Conservation (phyloP, 1,140 invertebrate genomes). For the Zaprionus ornatus region DNA sequence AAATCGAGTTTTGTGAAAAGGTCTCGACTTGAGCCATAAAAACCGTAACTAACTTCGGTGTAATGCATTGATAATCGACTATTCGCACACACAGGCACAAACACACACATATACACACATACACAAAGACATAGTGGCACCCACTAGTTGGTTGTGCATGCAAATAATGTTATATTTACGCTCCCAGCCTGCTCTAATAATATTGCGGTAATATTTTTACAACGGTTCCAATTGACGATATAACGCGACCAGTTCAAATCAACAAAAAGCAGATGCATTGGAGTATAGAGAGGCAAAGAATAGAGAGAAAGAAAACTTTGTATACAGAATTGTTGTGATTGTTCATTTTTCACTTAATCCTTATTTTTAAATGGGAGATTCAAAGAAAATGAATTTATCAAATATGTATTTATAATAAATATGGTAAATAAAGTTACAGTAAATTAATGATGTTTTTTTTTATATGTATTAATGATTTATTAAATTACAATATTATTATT, state of each 20-base stretch:
- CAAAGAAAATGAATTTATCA: too few species aligned
- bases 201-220: conserved; percentile 4
- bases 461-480: too few species aligned
- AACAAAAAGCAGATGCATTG: not conserved
- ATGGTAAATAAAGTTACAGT: too few species aligned
- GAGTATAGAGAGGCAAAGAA: too few species aligned
- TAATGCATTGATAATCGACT: conserved; percentile 7
- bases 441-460: too few species aligned
- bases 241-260: not conserved
- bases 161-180: conserved; percentile 4
- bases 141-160: not conserved
- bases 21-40: conserved; percentile 2
- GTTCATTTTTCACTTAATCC: too few species aligned
- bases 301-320: too few species aligned
- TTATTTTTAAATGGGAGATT: too few species aligned
- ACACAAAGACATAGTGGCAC: not conserved
- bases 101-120: not conserved
- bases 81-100: not conserved
- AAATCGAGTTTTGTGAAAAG: not conserved
- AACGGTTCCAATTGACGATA: not conserved
- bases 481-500: too few species aligned
- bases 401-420: too few species aligned
- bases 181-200: not conserved
- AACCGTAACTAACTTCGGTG: conserved; percentile 1
- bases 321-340: too few species aligned